These are phyloP conservation scores for Eudyptes chrysolophus DNA, from an alignment of 2,113 vertebrate species.

Conservation along the genomic window DNA sequence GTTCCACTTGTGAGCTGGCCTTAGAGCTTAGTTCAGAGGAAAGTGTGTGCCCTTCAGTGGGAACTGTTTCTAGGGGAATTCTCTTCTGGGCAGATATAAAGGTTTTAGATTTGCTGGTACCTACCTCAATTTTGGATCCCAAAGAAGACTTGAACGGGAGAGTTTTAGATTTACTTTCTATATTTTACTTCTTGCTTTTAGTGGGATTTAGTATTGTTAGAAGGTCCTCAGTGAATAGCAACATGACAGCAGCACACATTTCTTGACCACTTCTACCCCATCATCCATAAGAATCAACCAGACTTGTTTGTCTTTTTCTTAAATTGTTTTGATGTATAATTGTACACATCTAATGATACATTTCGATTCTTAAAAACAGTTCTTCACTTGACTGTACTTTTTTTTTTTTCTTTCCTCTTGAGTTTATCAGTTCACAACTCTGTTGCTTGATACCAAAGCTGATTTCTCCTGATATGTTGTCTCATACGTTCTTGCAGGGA, in stretches of 20 bases:
- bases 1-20: background rate
- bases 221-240: background rate
- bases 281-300: background rate
- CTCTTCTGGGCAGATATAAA: background rate
- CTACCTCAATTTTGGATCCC: background rate
- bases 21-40: background rate
- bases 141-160: background rate
- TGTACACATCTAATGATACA: accelerated
- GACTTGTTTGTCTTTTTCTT: background rate
- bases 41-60: background rate
- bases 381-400: background rate
- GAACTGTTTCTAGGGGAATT: background rate
- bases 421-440: background rate
- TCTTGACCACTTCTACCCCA: background rate
- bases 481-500: background rate
- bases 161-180: background rate
- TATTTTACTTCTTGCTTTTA: background rate
- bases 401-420: background rate
- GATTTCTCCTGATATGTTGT: background rate
- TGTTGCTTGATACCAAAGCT: background rate
- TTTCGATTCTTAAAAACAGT: background rate
- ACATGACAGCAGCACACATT: background rate
- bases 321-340: background rate
- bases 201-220: background rate
- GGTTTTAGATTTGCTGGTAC: background rate